Evolutionary conservation across 1,140 invertebrate species (phyloP).

Genomic region (Trialeurodes vaporariorum): DNA sequence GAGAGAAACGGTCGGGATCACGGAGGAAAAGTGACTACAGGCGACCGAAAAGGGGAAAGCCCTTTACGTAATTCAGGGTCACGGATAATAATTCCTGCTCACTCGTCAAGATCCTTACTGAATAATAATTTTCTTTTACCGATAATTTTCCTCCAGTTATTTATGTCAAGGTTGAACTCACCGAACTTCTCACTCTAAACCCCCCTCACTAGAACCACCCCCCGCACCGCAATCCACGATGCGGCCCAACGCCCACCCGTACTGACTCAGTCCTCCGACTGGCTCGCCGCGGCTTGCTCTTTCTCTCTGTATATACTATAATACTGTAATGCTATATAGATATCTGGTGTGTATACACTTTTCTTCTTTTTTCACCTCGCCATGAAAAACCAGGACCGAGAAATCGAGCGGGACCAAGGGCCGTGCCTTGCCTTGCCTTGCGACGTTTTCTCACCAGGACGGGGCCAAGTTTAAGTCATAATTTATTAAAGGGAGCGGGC

Average conservation of each 20-base stretch:
- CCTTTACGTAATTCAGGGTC: neutral
- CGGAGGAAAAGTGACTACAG: too few relatives aligned
- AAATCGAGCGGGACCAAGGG: neutral
- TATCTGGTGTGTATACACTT: too few relatives aligned
- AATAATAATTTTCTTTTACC: neutral
- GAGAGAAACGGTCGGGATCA: too few relatives aligned
- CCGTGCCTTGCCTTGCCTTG: too few relatives aligned
- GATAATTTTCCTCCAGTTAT: neutral
- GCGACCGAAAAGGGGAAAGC: too few relatives aligned
- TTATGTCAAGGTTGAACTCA: neutral
- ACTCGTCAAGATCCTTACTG: neutral
- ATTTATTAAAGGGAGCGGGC: neutral
- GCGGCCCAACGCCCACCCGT: neutral
- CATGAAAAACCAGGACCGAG: neutral
- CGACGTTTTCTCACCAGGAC: neutral
- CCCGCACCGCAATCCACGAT: neutral
- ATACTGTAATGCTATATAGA: too few relatives aligned
- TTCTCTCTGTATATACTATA: too few relatives aligned
- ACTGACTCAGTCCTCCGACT: too few relatives aligned
- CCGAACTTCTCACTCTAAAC: neutral
- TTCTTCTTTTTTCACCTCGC: neutral
- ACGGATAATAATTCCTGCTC: neutral
- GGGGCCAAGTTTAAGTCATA: neutral
- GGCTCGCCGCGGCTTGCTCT: too few relatives aligned
- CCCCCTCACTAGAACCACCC: too few relatives aligned